These are phyloP conservation scores for Fistularia tabacaria DNA, from an alignment of 2,797 vertebrate species.

Conservation along the genomic window DNA sequence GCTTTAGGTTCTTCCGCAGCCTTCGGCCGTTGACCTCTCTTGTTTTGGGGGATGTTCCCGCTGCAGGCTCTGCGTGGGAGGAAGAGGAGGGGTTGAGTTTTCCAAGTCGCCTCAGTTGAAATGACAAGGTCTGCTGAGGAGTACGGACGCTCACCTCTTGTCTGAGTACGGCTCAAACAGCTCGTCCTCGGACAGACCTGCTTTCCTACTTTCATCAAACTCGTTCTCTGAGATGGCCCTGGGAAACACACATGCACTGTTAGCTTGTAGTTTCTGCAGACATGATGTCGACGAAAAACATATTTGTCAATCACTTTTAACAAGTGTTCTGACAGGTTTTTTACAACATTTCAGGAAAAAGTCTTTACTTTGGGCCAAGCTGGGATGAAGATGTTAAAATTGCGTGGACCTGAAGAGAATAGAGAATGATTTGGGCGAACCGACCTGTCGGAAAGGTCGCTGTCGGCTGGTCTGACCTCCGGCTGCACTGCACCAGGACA, in stretches of 20 bases:
- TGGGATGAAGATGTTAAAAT: neutral
- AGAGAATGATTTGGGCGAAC: constrained; percentile 2
- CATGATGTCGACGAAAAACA: too few relatives aligned
- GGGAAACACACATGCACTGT: neutral
- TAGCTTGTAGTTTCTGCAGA: too few relatives aligned
- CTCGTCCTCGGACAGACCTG: constrained; percentile 75
- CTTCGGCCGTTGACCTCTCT: constrained; percentile 70
- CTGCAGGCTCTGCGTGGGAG: constrained; percentile 21
- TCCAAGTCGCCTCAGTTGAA: neutral
- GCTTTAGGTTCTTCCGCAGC: constrained; percentile 76
- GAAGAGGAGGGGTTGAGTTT: neutral
- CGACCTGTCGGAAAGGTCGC: constrained; percentile 89
- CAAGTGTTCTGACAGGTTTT: too few relatives aligned
- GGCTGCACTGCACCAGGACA: constrained; percentile 72
- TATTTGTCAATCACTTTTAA: too few relatives aligned
- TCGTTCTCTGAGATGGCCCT: constrained; percentile 80
- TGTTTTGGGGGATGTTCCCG: constrained; percentile 70
- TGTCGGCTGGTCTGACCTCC: constrained; percentile 77
- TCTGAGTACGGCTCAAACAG: constrained; percentile 77
- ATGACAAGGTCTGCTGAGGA: neutral
- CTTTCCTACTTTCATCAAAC: constrained; percentile 66
- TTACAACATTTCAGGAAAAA: too few relatives aligned
- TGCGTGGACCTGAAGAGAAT: neutral
- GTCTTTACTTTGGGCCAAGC: too few relatives aligned
- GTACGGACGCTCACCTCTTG: constrained; percentile 74